These are phyloP conservation scores for Pachydiplax longipennis DNA, from an alignment of 2,888 invertebrate species.

Conservation along the genomic window DNA sequence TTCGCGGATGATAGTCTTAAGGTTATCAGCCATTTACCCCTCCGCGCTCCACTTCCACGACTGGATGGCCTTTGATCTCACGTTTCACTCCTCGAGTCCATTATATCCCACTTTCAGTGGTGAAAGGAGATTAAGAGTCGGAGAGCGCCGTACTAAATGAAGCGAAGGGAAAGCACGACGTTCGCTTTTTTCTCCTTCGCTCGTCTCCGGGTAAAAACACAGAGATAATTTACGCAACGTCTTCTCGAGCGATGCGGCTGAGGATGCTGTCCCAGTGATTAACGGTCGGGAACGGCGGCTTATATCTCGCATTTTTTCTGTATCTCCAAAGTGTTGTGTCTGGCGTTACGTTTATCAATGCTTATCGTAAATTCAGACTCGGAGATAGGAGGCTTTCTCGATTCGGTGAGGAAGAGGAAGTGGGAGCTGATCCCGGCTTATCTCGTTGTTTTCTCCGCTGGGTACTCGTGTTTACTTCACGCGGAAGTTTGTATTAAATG, in stretches of 20 bases:
- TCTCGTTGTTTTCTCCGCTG: background rate
- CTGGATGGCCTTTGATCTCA: background rate
- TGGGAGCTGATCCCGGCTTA: background rate
- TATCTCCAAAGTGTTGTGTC: too few species aligned
- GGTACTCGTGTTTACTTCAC: background rate
- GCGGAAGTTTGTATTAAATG: background rate
- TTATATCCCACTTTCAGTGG: background rate
- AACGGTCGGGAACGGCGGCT: too few species aligned
- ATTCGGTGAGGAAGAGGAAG: background rate
- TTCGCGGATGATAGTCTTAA: background rate
- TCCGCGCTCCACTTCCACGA: conserved; percentile 2
- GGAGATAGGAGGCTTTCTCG: background rate
- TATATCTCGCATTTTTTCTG: too few species aligned
- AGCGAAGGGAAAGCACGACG: background rate
- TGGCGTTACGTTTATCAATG: background rate
- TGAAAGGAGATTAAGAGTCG: background rate
- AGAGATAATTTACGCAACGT: background rate
- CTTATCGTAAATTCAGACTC: background rate
- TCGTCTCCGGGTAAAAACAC: background rate
- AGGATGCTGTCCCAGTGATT: background rate
- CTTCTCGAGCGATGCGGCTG: background rate
- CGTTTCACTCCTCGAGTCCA: background rate
- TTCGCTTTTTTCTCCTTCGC: background rate
- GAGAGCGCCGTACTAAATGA: background rate
- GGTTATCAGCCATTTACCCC: conserved; percentile 27